phyloP scores from a whole-genome alignment of 2,888 invertebrate species.

The Thera obeliscata region DNA sequence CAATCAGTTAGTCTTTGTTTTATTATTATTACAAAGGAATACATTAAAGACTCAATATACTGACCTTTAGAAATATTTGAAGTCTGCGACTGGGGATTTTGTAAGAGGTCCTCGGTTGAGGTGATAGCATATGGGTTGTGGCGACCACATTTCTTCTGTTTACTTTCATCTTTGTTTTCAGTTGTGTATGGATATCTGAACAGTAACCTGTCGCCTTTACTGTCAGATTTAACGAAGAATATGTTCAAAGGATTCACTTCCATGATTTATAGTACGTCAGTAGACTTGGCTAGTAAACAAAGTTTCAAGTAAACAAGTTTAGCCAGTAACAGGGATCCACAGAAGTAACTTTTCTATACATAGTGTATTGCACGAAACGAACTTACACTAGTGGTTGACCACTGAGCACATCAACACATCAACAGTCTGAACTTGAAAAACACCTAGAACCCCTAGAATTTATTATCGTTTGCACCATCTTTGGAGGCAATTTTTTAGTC shows the following conservation, averaged over 20 bases:
- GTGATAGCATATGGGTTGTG: slow-evolving; percentile 93
- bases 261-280: slow-evolving; percentile 76
- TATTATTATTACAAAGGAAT: too few relatives aligned
- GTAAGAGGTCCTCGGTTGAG: slow-evolving; percentile 89
- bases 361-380: too few relatives aligned
- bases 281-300: slow-evolving; percentile 48
- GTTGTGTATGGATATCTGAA: slow-evolving; percentile 94
- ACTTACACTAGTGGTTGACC: too few relatives aligned
- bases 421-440: too few relatives aligned
- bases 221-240: slow-evolving; percentile 97
- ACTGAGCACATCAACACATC: too few relatives aligned
- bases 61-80: slow-evolving; percentile 87
- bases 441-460: too few relatives aligned
- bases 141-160: slow-evolving; percentile 85
- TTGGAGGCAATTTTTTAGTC: slow-evolving; percentile 7
- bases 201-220: slow-evolving; percentile 95
- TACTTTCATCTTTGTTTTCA: slow-evolving; percentile 85
- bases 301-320: slow-evolving; percentile 38
- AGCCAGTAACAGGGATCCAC: slow-evolving; percentile 40
- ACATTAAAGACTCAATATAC: slow-evolving; percentile 13
- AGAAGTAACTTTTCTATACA: slow-evolving; percentile 37
- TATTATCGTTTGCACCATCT: slow-evolving; percentile 26
- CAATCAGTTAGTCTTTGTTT: too few relatives aligned
- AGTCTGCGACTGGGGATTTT: slow-evolving; percentile 86
- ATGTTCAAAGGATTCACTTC: slow-evolving; percentile 95